These are phyloP conservation scores for Papilio polytes DNA, from an alignment of 1,140 invertebrate species.

Conservation along the genomic window DNA sequence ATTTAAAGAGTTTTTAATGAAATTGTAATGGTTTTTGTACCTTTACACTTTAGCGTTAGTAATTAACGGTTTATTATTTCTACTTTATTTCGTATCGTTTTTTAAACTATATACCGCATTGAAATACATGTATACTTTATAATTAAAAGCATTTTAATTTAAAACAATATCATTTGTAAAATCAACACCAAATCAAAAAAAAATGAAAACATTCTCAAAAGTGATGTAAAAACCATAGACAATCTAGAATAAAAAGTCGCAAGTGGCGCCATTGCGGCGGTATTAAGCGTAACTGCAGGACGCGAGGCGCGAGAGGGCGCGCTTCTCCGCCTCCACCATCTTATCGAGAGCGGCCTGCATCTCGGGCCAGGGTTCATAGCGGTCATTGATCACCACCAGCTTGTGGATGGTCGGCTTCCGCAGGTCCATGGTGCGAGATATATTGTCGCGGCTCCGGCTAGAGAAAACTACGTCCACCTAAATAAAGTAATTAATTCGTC, in stretches of 20 bases:
- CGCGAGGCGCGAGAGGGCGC: conserved; percentile 55
- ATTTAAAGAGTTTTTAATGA: background rate
- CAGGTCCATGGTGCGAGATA: conserved; percentile 74
- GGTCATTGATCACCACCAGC: conserved; percentile 65
- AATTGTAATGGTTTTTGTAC: background rate
- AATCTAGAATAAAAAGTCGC: background rate
- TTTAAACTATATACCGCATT: background rate
- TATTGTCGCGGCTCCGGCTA: conserved; percentile 52
- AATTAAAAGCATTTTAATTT: background rate
- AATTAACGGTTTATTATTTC: background rate
- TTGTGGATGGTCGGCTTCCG: conserved; percentile 64
- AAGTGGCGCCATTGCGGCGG: background rate
- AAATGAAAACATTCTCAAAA: background rate
- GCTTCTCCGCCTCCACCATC: conserved; percentile 65
- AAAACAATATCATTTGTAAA: background rate
- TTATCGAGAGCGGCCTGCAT: conserved; percentile 73
- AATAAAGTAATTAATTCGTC: conserved; percentile 25
- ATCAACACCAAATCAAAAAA: no score
- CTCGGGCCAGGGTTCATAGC: conserved; percentile 73
- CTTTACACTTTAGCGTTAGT: background rate
- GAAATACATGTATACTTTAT: background rate
- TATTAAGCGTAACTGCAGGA: conserved; percentile 51
- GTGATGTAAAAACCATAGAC: background rate
- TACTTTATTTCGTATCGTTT: background rate
- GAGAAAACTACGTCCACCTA: conserved; percentile 69